phyloP scores from a whole-genome alignment of 2,113 vertebrate species.

The Pristiophorus japonicus region DNA sequence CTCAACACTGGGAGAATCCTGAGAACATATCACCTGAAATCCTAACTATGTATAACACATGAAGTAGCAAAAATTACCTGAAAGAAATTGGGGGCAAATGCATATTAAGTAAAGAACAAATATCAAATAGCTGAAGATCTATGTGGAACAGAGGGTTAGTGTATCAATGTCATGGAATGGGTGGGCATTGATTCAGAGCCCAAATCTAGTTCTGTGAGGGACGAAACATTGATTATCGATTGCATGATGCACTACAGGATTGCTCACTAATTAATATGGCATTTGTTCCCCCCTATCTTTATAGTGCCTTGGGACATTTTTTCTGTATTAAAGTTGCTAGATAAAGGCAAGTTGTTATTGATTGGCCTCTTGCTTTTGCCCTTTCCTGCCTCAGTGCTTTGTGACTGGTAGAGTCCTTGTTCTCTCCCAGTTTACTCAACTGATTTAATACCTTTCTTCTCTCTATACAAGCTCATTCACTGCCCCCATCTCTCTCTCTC shows the following conservation, averaged over 20 bases:
- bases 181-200: neutral
- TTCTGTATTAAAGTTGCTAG: neutral
- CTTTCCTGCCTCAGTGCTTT: neutral
- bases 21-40: neutral
- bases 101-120: neutral
- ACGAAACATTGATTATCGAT: neutral
- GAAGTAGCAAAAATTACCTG: neutral
- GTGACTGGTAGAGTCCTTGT: neutral
- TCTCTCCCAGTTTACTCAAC: neutral
- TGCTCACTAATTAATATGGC: neutral
- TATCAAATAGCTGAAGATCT: neutral
- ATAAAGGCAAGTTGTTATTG: conserved; percentile 3
- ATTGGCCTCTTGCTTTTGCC: neutral
- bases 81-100: neutral
- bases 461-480: neutral
- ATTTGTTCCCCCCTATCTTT: neutral
- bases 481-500: neutral
- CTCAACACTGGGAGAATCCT: neutral
- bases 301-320: neutral
- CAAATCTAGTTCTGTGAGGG: neutral
- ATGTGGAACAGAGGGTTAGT: neutral
- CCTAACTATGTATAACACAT: neutral
- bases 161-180: neutral
- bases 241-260: neutral
- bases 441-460: neutral